phyloP scores from a whole-genome alignment of 2,888 invertebrate genomes.

The Subacronicta megacephala region DNA sequence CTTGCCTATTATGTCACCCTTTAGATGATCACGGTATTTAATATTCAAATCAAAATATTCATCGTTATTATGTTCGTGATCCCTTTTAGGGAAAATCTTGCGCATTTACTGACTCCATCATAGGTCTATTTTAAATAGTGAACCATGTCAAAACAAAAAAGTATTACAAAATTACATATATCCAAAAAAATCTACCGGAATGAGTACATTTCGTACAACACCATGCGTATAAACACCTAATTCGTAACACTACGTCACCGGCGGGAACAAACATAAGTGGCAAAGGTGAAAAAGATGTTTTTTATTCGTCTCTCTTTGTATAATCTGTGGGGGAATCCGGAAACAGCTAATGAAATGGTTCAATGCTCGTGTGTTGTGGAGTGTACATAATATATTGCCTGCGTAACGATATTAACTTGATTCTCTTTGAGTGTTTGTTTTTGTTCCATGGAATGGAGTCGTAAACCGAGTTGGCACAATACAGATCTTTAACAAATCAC shows the following conservation, averaged over 20 bases:
- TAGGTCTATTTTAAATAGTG: too few relatives aligned
- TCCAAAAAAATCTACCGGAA: conserved; percentile 11
- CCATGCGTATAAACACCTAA: conserved; percentile 25
- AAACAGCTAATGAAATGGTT: conserved; percentile 60
- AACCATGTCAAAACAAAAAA: too few relatives aligned
- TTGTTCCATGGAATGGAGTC: conserved; percentile 20
- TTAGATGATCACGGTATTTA: too few relatives aligned
- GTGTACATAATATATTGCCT: conserved; percentile 57
- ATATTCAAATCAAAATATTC: too few relatives aligned
- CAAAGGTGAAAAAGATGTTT: conserved; percentile 53
- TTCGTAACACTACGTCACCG: conserved; percentile 31
- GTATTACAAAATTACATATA: not conserved
- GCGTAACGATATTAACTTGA: conserved; percentile 43
- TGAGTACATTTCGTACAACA: conserved; percentile 19
- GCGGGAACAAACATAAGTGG: conserved; percentile 39
- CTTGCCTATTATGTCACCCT: too few relatives aligned
- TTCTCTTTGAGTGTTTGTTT: conserved; percentile 45
- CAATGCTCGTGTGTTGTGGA: conserved; percentile 46
- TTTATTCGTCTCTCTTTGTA: conserved; percentile 50
- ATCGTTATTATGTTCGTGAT: too few relatives aligned
- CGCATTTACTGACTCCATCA: too few relatives aligned
- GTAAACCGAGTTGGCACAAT: conserved; percentile 2
- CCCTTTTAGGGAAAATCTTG: too few relatives aligned
- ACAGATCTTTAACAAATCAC: too few relatives aligned
- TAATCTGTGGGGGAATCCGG: conserved; percentile 48